Percentiles rank a stretch among this genome's conserved stretches.
Conservation (phyloP, 1,140 invertebrate species). For the Sinella curviseta region DNA sequence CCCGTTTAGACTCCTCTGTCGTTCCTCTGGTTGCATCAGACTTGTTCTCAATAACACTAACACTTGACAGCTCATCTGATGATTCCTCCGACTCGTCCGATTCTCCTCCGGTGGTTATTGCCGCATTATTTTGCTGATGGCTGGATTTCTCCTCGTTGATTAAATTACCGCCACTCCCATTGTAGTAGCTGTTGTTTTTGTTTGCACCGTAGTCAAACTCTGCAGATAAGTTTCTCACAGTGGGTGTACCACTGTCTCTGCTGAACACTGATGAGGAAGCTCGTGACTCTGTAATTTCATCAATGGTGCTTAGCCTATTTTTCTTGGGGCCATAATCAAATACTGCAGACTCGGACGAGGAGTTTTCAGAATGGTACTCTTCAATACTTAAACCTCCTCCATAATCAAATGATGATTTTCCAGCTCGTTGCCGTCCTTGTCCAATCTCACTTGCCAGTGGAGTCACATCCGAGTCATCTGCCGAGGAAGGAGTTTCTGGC, state of each 20-base stretch:
- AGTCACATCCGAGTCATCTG: constrained; percentile 38
- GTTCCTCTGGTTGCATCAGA: constrained; percentile 23
- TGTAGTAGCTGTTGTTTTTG: no score
- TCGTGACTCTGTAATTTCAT: constrained; percentile 40
- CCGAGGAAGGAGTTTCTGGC: constrained; percentile 42
- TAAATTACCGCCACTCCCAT: neutral
- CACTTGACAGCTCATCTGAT: constrained; percentile 38
- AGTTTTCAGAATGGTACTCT: constrained; percentile 38
- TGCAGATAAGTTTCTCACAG: constrained; percentile 12
- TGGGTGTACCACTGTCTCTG: neutral
- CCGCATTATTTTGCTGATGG: neutral
- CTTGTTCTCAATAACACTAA: constrained; percentile 48
- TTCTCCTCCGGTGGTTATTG: no score
- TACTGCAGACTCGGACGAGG: neutral
- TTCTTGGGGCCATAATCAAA: constrained; percentile 16
- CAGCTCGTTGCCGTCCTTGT: neutral
- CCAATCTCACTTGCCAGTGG: constrained; percentile 35
- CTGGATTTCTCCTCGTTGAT: neutral
- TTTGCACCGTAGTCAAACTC: neutral
- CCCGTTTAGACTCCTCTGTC: constrained; percentile 16
- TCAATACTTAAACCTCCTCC: constrained; percentile 35
- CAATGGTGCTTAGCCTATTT: constrained; percentile 45
- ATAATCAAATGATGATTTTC: constrained; percentile 12
- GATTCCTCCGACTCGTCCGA: constrained; percentile 24
- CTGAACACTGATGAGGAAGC: constrained; percentile 12